Base-by-base conservation (phyloP, 2,888 invertebrate genomes). In the Pecten maximus region DNA sequence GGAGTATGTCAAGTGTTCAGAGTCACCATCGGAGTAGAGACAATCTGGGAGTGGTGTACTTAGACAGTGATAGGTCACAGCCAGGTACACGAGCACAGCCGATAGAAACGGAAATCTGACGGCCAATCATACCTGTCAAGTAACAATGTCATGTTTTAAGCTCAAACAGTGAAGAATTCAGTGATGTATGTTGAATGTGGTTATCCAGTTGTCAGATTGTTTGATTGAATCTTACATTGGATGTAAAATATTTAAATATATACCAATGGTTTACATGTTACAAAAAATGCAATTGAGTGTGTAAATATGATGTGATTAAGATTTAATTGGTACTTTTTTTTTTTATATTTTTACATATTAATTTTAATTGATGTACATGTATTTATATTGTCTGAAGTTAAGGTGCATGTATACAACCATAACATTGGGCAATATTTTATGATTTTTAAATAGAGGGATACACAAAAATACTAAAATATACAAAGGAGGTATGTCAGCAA, bases 21-120 rank as follows among this genome's bases (percentile, higher is more conserved):
- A 74, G 74, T 74, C 74, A 74, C 35, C 74, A 74, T 15, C 74
- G 74, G 35, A 74, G 74, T 74, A 74, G 74, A 74, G 74, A 74
- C 74, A 74, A 74, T 74, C 74, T 74, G 10, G 74, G 74, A 15
- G 74, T 74, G 35, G 35, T 74, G 74, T 74, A 74, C 28, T 74
- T 74, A 23, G 74, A 74, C 74, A 35, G 74, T 35, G 35, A 74
- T 74, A 28, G 74, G 74, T 74, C 74, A 74, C 74, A 74, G 35
- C 10, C 74, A 23, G 54, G 54, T 2, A 54, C 19, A 28, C 74
- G 74, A 1, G 10, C 74, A 35, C 35, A 74, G 74, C 74, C 74
- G 35, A 74, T 74, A 74, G 74, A 74, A 35, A 74, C 74, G 0
- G 74, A 74, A 35, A 74, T 74, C 28, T 74, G 12, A 6, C 60